Evolutionary conservation across 1,140 invertebrate species (phyloP).

Genomic region (Tigriopus japonicus): DNA sequence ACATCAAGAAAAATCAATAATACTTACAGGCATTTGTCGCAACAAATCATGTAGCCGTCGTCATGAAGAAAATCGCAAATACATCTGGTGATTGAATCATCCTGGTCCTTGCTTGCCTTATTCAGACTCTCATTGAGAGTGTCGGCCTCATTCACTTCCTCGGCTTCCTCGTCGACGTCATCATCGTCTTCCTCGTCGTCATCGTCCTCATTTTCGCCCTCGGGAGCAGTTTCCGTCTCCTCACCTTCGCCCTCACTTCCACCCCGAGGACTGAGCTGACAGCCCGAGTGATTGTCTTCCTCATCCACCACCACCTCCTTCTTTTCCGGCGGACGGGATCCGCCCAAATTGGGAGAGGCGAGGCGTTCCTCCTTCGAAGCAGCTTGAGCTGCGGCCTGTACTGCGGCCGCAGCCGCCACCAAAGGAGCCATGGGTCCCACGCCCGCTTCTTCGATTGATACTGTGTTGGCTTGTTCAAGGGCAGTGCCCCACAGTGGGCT

Average conservation of each 20-base stretch:
- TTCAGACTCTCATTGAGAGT: no score
- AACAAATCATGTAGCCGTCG: slow-evolving; percentile 96
- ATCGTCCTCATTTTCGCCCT: neutral
- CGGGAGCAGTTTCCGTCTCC: slow-evolving; percentile 9
- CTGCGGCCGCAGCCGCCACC: neutral
- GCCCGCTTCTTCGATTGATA: slow-evolving; percentile 12
- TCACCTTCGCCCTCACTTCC: neutral
- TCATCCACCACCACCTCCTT: neutral
- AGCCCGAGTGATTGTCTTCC: neutral
- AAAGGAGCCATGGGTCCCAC: slow-evolving; percentile 14
- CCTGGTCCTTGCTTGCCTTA: slow-evolving; percentile 25
- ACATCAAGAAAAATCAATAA: neutral
- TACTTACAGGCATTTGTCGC: slow-evolving; percentile 60
- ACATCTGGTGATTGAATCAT: slow-evolving; percentile 71
- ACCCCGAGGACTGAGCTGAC: neutral
- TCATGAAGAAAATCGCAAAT: slow-evolving; percentile 88
- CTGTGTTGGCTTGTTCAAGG: neutral
- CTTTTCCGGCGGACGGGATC: no score
- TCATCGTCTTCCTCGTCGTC: slow-evolving; percentile 38
- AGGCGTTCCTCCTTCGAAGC: no score
- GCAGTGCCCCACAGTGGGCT: neutral
- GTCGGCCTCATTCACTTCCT: slow-evolving; percentile 40
- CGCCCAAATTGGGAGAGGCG: no score
- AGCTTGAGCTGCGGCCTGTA: no score
- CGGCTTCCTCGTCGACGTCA: slow-evolving; percentile 68